Evolutionary conservation across 1,140 invertebrate species (phyloP), one percentile per base, ranked within the genome.

Genomic region (Atta colombica): DNA sequence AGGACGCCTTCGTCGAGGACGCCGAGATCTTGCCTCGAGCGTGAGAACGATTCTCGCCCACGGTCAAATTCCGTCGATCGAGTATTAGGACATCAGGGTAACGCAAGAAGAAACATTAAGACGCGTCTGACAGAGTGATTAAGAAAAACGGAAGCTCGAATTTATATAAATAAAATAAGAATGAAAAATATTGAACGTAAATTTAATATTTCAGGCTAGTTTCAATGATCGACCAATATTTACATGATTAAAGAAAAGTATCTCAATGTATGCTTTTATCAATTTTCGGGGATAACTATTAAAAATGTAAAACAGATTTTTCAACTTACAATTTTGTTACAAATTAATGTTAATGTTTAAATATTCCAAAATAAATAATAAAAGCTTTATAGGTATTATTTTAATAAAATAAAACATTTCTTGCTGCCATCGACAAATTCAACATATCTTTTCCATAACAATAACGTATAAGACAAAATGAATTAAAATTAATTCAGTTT

Each of bases 71-170:
- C 86, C 78, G 87, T 80, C 84, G 78, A 74, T 45, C 4, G 12
- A 45, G 91, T 93, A 94, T 92, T 93, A 94, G 93, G 93, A 78
- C 84, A 68, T 74, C 91, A 94, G 90, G 88, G 86, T 31, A 61
- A 31, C 31, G 8, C 31, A 93, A 69, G 89, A 92, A 92, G 85
- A 39, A 87, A 63, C 65, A 58, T 55, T 39, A 78, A 77, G 71
- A 55, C 49, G 49, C 39, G n/a, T 12, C 14, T n/a, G 58, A 60
- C 4, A n/a, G 28, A 35, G 84, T 28, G 74, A 31, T 53, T 7
- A 74, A 49, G 69, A 74, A 4, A 39, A 28, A 58, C 8, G 21
- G 35, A 49, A 49, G 35, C 28, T 51, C 21, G 28, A 3, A 12
- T 74, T 49, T 39, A 5, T n/a, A 61, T 31, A 82, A 82, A 82